Evolutionary conservation across 2,888 invertebrate species (phyloP).

Genomic region (Leptinotarsa tumamoca): DNA sequence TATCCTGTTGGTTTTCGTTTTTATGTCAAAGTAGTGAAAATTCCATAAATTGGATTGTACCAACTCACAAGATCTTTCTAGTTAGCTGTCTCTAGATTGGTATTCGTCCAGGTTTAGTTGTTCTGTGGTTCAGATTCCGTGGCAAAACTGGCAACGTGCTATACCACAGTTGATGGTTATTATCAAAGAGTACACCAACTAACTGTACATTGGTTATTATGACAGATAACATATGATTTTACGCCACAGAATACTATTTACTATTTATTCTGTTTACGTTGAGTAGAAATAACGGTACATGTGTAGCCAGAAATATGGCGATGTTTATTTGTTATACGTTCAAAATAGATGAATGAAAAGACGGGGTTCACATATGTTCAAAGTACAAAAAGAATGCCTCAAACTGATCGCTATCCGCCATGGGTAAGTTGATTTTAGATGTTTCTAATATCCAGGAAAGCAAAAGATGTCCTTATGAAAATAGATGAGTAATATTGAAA

Average conservation of each 20-base stretch:
- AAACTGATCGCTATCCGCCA: constrained; percentile 52
- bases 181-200: too few species aligned
- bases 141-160: too few species aligned
- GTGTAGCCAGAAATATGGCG: background rate
- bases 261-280: background rate
- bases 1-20: too few species aligned
- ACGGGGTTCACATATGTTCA: background rate
- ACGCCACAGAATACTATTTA: background rate
- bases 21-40: too few species aligned
- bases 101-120: too few species aligned
- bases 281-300: background rate
- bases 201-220: background rate
- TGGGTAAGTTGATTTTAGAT: constrained; percentile 48
- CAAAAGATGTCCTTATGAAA: background rate
- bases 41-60: too few species aligned
- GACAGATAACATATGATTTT: background rate
- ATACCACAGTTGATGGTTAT: too few species aligned
- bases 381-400: constrained; percentile 34
- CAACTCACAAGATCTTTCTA: too few species aligned
- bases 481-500: constrained; percentile 7
- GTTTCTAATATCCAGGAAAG: background rate
- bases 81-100: too few species aligned
- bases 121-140: too few species aligned
- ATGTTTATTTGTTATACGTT: background rate
- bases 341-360: background rate